Evolutionary conservation across 2,797 vertebrate genomes (phyloP), one percentile per base, ranked within the genome.

Genomic region (Denticeps clupeoides): DNA sequence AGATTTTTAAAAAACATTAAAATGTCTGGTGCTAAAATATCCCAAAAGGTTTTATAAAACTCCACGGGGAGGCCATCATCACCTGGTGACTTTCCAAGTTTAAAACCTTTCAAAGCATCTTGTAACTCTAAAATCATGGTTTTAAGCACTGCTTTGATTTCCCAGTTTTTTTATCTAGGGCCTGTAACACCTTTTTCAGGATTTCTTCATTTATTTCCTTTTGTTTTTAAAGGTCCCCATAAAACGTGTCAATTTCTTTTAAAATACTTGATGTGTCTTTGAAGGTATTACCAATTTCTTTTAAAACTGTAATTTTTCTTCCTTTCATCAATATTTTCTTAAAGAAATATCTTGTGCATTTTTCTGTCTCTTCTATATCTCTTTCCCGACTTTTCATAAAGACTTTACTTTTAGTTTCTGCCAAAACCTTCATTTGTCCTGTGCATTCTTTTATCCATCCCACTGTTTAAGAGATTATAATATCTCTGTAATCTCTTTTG

Each of bases 321-420:
- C 16, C 19, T 4, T 33, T 41, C 0, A 4, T 12, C 1, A 63
- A 1, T 1, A 41, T 45, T 15, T 28, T 56, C n/a, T 53, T 50
- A 10, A 64, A 66, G 31, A 61, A 65, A 0, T 59, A 67, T 1
- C 33, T 13, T 0, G 54, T 63, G 3, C 62, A 63, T 12, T 55
- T 58, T 2, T 43, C 29, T 5, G 43, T 25, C 26, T 46, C 47
- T 16, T 46, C 53, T 1, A 61, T 3, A 2, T 64, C 51, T 1
- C 1, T 15, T 19, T 64, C 60, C n/a, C 27, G 64, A 0, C 55
- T 45, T 4, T 56, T 63, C n/a, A 69, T 7, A 11, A 64, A 53
- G 0, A 59, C 1, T 21, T 47, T 63, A 1, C 41, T 46, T 26
- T 43, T 45, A 0, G 9, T 16, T 1, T 59, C 24, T 1, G 12